phyloP scores from a whole-genome alignment of 2,888 invertebrate genomes.

The Amorpha juglandis region DNA sequence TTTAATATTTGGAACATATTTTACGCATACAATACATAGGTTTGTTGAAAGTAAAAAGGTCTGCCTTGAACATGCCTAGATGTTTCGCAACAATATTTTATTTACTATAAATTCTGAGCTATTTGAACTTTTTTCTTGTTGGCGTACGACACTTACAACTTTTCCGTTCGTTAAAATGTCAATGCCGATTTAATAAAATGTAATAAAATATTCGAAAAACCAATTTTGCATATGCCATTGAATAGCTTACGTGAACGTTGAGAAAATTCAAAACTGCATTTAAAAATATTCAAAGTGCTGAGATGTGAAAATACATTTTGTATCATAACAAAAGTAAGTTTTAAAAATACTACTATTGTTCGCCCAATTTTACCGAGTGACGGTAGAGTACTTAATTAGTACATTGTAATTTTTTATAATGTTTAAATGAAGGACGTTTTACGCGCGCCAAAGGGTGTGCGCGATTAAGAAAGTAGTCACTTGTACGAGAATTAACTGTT shows the following conservation, averaged over 20 bases:
- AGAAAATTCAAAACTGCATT: not conserved
- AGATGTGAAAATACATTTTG: no score
- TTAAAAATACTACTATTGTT: no score
- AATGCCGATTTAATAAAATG: conserved; percentile 45
- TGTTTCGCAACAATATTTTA: conserved; percentile 51
- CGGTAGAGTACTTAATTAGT: no score
- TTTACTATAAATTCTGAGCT: not conserved
- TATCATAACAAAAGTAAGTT: no score
- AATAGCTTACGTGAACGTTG: not conserved
- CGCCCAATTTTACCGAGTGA: not conserved
- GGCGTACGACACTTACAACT: not conserved
- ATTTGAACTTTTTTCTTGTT: not conserved
- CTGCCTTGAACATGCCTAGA: conserved; percentile 68
- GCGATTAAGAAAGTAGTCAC: conserved; percentile 13
- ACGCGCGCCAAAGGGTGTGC: conserved; percentile 2
- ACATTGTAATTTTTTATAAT: not conserved
- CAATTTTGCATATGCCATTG: conserved; percentile 20
- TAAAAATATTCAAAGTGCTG: not conserved
- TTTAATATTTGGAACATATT: conserved; percentile 20
- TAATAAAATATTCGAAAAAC: conserved; percentile 30
- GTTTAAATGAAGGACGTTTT: not conserved
- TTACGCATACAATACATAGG: conserved; percentile 32
- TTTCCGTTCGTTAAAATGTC: conserved; percentile 43
- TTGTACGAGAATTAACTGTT: conserved; percentile 1
- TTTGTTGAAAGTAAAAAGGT: conserved; percentile 72